Percentiles rank a stretch among this genome's conserved stretches.
These are phyloP conservation scores for Poeciliopsis turneri DNA, from an alignment of 2,797 vertebrate species.

Conservation along the genomic window DNA sequence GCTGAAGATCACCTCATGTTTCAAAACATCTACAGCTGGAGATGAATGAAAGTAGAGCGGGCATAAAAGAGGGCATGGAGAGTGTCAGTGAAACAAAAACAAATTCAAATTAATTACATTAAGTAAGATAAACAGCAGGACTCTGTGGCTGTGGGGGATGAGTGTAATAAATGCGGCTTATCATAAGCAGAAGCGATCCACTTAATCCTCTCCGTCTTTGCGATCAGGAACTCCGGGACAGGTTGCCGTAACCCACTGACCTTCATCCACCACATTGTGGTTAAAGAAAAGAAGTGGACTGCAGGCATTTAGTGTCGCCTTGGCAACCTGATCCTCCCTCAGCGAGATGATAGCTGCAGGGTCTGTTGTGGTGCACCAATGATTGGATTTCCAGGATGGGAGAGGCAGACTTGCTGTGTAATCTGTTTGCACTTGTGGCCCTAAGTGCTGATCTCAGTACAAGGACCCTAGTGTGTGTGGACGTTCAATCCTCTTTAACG, in stretches of 20 bases:
- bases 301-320: slow-evolving; percentile 78
- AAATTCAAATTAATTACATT: slow-evolving; percentile 72
- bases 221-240: slow-evolving; percentile 43
- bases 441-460: slow-evolving; percentile 64
- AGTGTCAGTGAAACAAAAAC: slow-evolving; percentile 44
- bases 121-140: slow-evolving; percentile 72
- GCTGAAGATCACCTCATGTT: slow-evolving; percentile 98
- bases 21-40: slow-evolving; percentile 93
- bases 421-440: slow-evolving; percentile 66
- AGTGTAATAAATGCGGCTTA: slow-evolving; percentile 64
- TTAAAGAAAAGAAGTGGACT: slow-evolving; percentile 71
- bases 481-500: slow-evolving; percentile 36
- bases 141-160: slow-evolving; percentile 55
- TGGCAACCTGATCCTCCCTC: slow-evolving; percentile 78
- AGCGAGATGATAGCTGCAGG: slow-evolving; percentile 67
- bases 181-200: slow-evolving; percentile 64
- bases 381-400: slow-evolving; percentile 71
- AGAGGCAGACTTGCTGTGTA: slow-evolving; percentile 71
- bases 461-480: slow-evolving; percentile 28
- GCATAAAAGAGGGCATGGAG: slow-evolving; percentile 5
- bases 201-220: slow-evolving; percentile 66
- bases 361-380: slow-evolving; percentile 57
- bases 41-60: slow-evolving; percentile 26
- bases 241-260: slow-evolving; percentile 71
- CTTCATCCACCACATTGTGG: slow-evolving; percentile 67